These are phyloP conservation scores for Zoanthus gigantus DNA, from an alignment of 92 coral and sea anemone species.

Conservation along the genomic window DNA sequence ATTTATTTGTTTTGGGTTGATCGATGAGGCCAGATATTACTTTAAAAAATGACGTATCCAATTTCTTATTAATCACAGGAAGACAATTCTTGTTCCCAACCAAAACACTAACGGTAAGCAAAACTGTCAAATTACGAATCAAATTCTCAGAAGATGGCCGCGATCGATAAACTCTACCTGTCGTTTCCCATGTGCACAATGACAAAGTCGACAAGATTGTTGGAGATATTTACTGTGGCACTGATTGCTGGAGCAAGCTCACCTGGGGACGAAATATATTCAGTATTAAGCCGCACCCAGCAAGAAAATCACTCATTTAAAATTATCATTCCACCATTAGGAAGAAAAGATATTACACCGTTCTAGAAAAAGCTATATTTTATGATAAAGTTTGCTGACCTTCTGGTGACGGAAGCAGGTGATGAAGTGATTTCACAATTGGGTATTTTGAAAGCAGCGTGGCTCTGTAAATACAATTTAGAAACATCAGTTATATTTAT, in stretches of 20 bases:
- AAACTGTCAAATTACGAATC: not conserved
- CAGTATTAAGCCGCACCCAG: no score
- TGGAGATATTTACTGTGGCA: slow-evolving; percentile 93
- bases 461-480: slow-evolving; percentile 63
- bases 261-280: slow-evolving; percentile 53
- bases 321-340: not conserved
- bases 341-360: not conserved
- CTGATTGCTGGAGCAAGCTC: slow-evolving; percentile 97
- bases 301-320: not conserved
- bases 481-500: not conserved
- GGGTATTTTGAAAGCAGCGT: slow-evolving; percentile 94
- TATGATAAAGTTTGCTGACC: slow-evolving; percentile 44
- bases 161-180: slow-evolving; percentile 64
- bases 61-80: no score
- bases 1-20: no score
- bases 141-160: not conserved
- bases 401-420: slow-evolving; percentile 94
- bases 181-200: slow-evolving; percentile 98
- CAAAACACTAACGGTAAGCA: no score
- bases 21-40: no score
- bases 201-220: slow-evolving; percentile 86
- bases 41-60: no score
- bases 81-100: no score
- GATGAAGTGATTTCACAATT: slow-evolving; percentile 88
- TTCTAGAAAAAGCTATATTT: not conserved